Base-by-base conservation (phyloP, 2,888 invertebrate species). In the Drosophila ezoana region DNA sequence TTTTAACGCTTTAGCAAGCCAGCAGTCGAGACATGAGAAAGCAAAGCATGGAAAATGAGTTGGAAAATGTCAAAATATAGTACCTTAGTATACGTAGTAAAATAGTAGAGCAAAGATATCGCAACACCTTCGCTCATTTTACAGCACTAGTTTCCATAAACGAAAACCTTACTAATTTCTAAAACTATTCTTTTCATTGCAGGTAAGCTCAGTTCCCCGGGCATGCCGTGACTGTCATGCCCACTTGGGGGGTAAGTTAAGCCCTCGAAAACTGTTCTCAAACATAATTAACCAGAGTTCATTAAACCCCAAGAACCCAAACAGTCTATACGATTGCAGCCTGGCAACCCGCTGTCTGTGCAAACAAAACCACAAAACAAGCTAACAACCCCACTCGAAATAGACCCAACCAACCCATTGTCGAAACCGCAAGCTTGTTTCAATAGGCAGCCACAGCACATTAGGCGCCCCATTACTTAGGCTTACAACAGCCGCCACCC, bases 1-100 rank as follows among this genome's bases (percentile, higher is more conserved):
- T 77, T 71, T 75, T 71, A 77, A 86, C 88, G 87, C 83, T 77
- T 88, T 86, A 56, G 48, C 28, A 16, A 45, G 48, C 44, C n/a
- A 41, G 16, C 66, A 43, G 28, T 57, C 45, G 44, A 59, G 58
- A 48, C 40, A 54, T 18, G 40, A 47, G 43, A 53, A 47, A 49
- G 56, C 63, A 64, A 70, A 60, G 49, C 44, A 52, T 56, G 20
- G 47, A 32, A 63, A 60, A 76, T 64, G 64, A 43, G 40, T 49
- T 56, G 35, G 16, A 43, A 40, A 61, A 32, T 40, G 37, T 43
- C 8, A 20, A 67, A 45, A 57, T 33, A 40, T 52, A 28, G 16
- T 66, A 13, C 41, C 3, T 48, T 32, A 18, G 38, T 18, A 41
- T 41, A 41, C 18, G 10, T 20, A 5, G n/a, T 49, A 20, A n/a